Percentiles rank a stretch among this genome's conserved stretches.
Evolutionary conservation across 2,113 vertebrate species (phyloP).

Genomic region (Erythrocercus mccallii): DNA sequence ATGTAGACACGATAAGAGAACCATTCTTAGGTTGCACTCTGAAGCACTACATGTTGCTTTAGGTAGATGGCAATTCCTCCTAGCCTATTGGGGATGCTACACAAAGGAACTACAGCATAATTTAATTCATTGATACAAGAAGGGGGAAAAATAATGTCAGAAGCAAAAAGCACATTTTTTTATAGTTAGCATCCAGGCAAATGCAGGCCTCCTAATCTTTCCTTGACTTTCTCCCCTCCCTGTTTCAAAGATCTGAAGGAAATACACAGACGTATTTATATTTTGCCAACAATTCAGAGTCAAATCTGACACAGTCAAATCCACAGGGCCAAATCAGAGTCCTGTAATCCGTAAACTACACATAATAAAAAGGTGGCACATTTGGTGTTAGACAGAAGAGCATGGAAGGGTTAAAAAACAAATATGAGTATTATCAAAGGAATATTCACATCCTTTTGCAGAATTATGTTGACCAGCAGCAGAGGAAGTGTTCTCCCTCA

Average conservation of each 20-base stretch:
- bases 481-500: not conserved
- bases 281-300: not conserved
- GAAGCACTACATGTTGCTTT: not conserved
- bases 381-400: not conserved
- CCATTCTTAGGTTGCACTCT: not conserved
- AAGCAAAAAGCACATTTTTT: not conserved
- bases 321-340: not conserved
- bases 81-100: not conserved
- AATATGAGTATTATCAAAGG: not conserved
- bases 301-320: too few relatives aligned
- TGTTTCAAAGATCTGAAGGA: not conserved
- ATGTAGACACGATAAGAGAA: not conserved
- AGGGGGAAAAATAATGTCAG: fast-evolving
- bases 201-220: not conserved
- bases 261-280: not conserved
- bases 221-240: not conserved
- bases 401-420: not conserved
- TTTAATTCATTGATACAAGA: not conserved
- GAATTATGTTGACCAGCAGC: not conserved
- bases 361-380: not conserved
- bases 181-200: not conserved
- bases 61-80: not conserved
- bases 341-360: not conserved
- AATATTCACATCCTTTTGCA: not conserved
- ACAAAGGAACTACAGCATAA: not conserved